phyloP scores from a whole-genome alignment of 2,113 vertebrate genomes.

The Anolis carolinensis region DNA sequence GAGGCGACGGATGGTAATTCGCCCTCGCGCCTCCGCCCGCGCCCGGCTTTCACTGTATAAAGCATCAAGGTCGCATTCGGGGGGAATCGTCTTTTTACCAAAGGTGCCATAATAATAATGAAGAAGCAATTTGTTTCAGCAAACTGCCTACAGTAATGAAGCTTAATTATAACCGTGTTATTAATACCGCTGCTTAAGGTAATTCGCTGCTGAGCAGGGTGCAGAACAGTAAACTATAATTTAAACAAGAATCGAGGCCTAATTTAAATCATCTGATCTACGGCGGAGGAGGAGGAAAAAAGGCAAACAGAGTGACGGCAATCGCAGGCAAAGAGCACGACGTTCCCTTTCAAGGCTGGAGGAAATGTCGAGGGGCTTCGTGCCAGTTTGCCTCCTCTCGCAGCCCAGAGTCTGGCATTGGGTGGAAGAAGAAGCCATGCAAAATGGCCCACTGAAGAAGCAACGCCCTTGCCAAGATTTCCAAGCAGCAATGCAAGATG shows the following conservation, averaged over 20 bases:
- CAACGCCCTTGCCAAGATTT: no score
- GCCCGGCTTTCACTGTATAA: constrained; percentile 81
- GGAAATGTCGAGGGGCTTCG: constrained; percentile 11
- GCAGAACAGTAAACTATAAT: constrained; percentile 87
- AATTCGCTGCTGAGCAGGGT: constrained; percentile 84
- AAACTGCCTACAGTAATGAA: constrained; percentile 88
- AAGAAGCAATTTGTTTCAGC: constrained; percentile 88
- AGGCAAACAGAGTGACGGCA: constrained; percentile 71
- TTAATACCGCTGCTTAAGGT: constrained; percentile 87
- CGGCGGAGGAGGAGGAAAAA: constrained; percentile 61
- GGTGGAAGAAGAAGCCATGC: neutral
- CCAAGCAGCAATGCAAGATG: no score
- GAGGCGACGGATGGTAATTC: constrained; percentile 82
- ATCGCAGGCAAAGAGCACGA: constrained; percentile 37
- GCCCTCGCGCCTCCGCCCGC: constrained; percentile 79
- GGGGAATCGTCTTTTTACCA: constrained; percentile 86
- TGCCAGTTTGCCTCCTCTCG: neutral
- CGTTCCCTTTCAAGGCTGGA: neutral
- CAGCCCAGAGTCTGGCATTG: neutral
- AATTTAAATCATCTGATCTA: constrained; percentile 80
- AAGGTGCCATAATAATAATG: constrained; percentile 88
- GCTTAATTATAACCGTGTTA: constrained; percentile 87
- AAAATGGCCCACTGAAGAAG: neutral
- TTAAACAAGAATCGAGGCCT: constrained; percentile 86
- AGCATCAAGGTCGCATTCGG: constrained; percentile 85